Evolutionary conservation across 2,888 invertebrate species (phyloP), one percentile per base, ranked within the genome.

Genomic region (Auanema sp.): DNA sequence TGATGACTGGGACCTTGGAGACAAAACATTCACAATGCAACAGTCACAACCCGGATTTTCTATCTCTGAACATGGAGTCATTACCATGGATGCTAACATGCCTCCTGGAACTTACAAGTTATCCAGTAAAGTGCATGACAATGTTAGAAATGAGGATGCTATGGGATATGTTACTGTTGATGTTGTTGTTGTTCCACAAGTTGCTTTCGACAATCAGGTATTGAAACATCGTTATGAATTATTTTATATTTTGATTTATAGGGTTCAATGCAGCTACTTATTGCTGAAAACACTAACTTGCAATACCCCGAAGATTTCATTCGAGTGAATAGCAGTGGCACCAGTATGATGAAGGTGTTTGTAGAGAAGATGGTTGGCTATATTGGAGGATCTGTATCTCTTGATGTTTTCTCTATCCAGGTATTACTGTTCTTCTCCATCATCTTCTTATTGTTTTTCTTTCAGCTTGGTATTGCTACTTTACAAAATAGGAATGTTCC

Each of bases 1-100:
- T 71, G 98, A 98, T 85, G 98, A 98, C 85, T 98, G 97, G 97
- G 98, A 98, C 86, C 87, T 95, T 71, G 92, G 92, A 0, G 96
- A 97, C 85, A 98, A 98, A 85, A 93, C 92, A 81, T 98, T 78
- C 77, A 65, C 66, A n/a, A 94, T 93, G 92, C 92, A 92, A 83
- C 89, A 89, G 52, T 57, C 60, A 2, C 64, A 61, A n/a, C 62
- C 68, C 3, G 72, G 75, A 81, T 6, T 88, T 89, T 71, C 92
- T 90, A 91, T 89, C 90, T 76, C 70, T 33, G 57, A 62, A 23
- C 65, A 66, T 44, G 73, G 73, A 61, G 64, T 62, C 25, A 91
- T 98, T 77, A 92, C 91, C 68, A 96, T 97, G 94, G 90, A 90
- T 81, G 92, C 92, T 73, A 92, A 92, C 66, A 93, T 94, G 0